Evolutionary conservation across 2,888 invertebrate genomes (phyloP).

Genomic region (Macaria notata): DNA sequence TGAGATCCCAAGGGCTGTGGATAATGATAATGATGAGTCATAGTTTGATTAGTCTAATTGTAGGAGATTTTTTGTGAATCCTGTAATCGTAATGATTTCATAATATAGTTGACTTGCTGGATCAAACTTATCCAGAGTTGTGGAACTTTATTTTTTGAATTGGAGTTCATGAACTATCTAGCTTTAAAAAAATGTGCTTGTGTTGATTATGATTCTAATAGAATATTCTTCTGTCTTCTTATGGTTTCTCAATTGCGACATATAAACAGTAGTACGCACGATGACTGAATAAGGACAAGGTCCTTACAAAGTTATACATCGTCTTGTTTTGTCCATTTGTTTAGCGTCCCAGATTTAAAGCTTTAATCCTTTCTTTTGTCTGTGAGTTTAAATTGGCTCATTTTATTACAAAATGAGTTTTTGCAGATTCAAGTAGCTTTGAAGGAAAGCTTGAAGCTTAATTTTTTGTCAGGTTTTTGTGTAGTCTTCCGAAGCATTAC

Average conservation of each 20-base stretch:
- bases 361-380: conserved; percentile 49
- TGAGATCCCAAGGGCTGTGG: too few species aligned
- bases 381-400: conserved; percentile 53
- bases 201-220: too few species aligned
- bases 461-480: not conserved
- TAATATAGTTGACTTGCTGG: too few species aligned
- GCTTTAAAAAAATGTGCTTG: too few species aligned
- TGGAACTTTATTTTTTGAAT: too few species aligned
- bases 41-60: too few species aligned
- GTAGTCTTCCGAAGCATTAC: too few species aligned
- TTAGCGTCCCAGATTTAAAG: conserved; percentile 48
- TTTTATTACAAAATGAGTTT: conserved; percentile 44
- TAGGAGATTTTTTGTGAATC: too few species aligned
- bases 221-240: not conserved
- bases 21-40: too few species aligned
- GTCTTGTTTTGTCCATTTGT: conserved; percentile 50
- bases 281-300: conserved; percentile 46
- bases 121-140: too few species aligned
- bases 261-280: conserved; percentile 28
- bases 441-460: conserved; percentile 7
- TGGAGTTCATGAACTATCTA: too few species aligned
- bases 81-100: too few species aligned
- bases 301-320: conserved; percentile 36
- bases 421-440: conserved; percentile 17
- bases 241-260: conserved; percentile 8